Conservation (phyloP, 2,797 vertebrate genomes). For the Lutjanus argentimaculatus region DNA sequence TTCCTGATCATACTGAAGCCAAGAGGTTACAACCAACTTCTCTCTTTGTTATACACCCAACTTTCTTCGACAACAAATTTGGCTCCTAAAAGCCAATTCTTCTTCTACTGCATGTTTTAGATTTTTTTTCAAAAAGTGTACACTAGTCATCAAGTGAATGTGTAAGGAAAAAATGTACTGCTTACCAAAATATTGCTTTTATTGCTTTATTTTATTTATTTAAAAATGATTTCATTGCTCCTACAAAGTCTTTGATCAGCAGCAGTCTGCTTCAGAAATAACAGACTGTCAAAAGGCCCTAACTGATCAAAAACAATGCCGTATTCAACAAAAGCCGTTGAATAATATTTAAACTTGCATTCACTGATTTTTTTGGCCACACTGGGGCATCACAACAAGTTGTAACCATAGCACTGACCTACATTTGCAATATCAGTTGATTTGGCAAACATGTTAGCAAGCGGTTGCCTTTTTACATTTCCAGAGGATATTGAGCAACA, state of each 20-base stretch:
- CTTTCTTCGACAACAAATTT: not conserved
- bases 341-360: not conserved
- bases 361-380: not conserved
- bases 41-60: not conserved
- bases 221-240: no score
- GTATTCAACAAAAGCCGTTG: no score
- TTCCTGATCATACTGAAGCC: not conserved
- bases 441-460: not conserved
- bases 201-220: no score
- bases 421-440: not conserved
- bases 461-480: not conserved
- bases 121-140: no score
- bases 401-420: not conserved
- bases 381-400: not conserved
- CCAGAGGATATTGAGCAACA: not conserved
- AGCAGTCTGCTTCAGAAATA: no score
- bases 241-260: no score
- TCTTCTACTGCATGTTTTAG: not conserved
- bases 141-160: no score
- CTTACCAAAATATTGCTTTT: no score
- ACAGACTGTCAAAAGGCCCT: no score
- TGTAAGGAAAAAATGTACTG: no score
- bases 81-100: not conserved
- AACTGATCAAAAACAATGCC: no score
- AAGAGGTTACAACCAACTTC: not conserved